Conservation (phyloP, 1,140 invertebrate genomes). For the Oryzaephilus surinamensis region DNA sequence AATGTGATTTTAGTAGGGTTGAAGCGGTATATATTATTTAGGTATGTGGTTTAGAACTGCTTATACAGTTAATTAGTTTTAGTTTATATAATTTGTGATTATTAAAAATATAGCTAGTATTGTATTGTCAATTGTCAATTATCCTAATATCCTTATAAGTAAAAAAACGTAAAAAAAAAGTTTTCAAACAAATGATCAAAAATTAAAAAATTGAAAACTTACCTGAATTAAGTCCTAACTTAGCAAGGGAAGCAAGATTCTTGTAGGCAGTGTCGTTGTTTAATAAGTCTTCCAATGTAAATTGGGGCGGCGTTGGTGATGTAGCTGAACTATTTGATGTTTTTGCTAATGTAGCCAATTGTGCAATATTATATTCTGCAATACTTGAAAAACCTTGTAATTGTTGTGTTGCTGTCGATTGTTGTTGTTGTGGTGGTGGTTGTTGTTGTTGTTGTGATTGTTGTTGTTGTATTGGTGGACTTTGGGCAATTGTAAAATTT, state of each 20-base stretch:
- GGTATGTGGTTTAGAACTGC: too few relatives aligned
- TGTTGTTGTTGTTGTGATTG: constrained; percentile 34
- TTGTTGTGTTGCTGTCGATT: constrained; percentile 34
- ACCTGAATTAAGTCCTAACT: constrained; percentile 50
- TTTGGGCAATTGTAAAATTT: constrained; percentile 38
- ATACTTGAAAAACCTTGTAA: constrained; percentile 54
- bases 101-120: too few relatives aligned
- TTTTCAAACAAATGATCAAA: background rate
- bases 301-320: constrained; percentile 50
- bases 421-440: constrained; percentile 38
- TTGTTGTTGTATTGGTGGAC: constrained; percentile 34
- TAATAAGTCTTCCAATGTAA: constrained; percentile 62
- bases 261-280: constrained; percentile 71
- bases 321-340: constrained; percentile 51
- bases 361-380: constrained; percentile 73
- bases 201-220: constrained; percentile 6
- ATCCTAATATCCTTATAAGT: background rate
- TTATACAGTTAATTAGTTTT: too few relatives aligned
- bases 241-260: constrained; percentile 79
- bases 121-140: too few relatives aligned
- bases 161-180: background rate
- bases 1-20: too few relatives aligned
- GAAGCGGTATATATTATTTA: too few relatives aligned
- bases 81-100: too few relatives aligned
- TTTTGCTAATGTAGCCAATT: constrained; percentile 67